Conservation (phyloP, 2,888 invertebrate genomes). For the Fragum fragum region DNA sequence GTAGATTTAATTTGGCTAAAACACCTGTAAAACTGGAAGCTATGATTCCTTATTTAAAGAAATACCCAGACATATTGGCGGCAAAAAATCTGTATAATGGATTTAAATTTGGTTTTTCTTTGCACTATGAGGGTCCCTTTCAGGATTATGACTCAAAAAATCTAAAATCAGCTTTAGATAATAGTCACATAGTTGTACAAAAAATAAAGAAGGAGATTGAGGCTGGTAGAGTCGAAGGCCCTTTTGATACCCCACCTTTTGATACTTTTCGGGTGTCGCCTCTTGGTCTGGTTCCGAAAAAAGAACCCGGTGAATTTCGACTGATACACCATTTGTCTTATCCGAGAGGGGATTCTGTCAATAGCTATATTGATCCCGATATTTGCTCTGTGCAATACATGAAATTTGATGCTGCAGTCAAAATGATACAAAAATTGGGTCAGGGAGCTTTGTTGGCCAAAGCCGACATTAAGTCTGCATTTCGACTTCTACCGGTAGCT, state of each 20-base stretch:
- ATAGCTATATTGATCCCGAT: conserved; percentile 12
- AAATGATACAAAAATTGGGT: conserved; percentile 26
- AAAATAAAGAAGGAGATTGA: too few species aligned
- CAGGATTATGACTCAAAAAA: too few species aligned
- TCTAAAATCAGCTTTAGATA: conserved; percentile 10
- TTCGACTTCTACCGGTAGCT: too few species aligned
- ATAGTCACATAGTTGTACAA: too few species aligned
- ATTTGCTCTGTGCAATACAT: conserved; percentile 32
- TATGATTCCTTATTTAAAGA: neutral
- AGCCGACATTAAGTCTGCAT: conserved; percentile 34
- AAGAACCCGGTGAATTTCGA: conserved; percentile 14
- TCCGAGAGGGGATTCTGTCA: conserved; percentile 23
- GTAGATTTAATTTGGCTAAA: neutral
- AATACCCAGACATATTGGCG: neutral
- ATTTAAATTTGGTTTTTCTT: conserved; percentile 10
- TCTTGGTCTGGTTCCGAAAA: conserved; percentile 25
- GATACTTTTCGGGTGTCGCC: conserved; percentile 16
- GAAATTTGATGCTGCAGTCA: conserved; percentile 89
- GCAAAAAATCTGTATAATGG: conserved; percentile 10
- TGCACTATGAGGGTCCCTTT: neutral
- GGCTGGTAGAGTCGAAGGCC: too few species aligned
- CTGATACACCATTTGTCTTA: conserved; percentile 23
- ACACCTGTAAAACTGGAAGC: conserved; percentile 5
- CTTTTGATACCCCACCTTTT: too few species aligned
- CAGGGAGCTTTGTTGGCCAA: conserved; percentile 32